phyloP scores from a whole-genome alignment of 2,113 vertebrate genomes.

The Myotis davidii region DNA sequence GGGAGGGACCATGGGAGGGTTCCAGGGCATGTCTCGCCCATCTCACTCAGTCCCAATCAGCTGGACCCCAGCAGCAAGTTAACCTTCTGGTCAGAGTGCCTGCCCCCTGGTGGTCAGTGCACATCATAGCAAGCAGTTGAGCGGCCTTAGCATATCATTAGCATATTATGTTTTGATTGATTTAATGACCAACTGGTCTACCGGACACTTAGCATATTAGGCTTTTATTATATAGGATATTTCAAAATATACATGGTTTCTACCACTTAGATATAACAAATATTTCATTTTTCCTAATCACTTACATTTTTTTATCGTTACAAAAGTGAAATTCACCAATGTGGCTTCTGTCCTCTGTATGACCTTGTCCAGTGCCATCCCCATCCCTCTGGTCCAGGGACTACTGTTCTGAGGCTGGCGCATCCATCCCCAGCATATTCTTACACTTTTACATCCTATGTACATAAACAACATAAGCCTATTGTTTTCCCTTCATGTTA shows the following conservation, averaged over 20 bases:
- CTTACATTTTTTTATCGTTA: background rate
- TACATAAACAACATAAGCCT: background rate
- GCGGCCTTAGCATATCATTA: too few species aligned
- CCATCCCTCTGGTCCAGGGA: background rate
- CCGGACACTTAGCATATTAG: too few species aligned
- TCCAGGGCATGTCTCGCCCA: too few species aligned
- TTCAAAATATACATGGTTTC: background rate
- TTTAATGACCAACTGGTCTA: too few species aligned
- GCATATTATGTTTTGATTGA: background rate
- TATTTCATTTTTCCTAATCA: background rate
- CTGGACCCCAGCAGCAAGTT: too few species aligned
- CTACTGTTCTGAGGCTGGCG: background rate
- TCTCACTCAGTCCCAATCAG: too few species aligned
- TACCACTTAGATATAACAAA: background rate
- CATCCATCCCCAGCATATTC: background rate
- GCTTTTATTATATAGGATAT: background rate
- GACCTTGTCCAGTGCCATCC: background rate
- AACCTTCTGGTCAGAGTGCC: too few species aligned
- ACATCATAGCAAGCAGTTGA: too few species aligned
- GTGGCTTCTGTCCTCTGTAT: background rate
- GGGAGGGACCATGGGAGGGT: too few species aligned
- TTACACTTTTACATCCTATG: background rate
- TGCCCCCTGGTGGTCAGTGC: too few species aligned
- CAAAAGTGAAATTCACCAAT: background rate
- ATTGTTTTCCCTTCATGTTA: background rate